Percentiles rank a stretch among this genome's conserved stretches.
Evolutionary conservation across 2,888 invertebrate species (phyloP).

Genomic region (Philaethria dido): DNA sequence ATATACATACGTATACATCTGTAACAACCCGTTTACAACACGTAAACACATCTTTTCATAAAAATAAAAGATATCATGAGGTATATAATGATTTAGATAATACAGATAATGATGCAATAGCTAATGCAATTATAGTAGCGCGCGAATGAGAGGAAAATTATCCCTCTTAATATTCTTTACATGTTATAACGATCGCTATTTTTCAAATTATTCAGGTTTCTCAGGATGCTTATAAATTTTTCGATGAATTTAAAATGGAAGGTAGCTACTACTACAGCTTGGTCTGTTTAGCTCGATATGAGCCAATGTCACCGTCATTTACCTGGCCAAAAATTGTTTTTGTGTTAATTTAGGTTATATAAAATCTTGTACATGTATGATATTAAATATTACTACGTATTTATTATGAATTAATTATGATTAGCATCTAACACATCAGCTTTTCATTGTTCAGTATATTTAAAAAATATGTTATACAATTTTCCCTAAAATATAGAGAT

Average conservation of each 20-base stretch:
- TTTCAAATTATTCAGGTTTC: constrained; percentile 5
- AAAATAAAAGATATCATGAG: constrained; percentile 2
- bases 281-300: too few species aligned
- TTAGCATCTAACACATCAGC: too few species aligned
- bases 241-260: not conserved
- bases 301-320: too few species aligned
- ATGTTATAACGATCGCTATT: not conserved
- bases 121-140: constrained; percentile 17
- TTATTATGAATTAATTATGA: too few species aligned
- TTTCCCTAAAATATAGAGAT: too few species aligned
- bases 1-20: not conserved
- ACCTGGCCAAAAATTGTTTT: too few species aligned
- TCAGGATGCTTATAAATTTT: not conserved
- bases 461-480: too few species aligned
- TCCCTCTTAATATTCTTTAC: constrained; percentile 3
- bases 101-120: constrained; percentile 21
- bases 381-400: too few species aligned
- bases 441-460: too few species aligned
- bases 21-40: constrained; percentile 1
- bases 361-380: too few species aligned
- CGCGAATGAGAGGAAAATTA: constrained; percentile 13
- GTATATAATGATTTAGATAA: constrained; percentile 16
- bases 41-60: constrained; percentile 9
- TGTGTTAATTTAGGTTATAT: too few species aligned
- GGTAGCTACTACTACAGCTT: too few species aligned